Conservation (phyloP, 2,888 invertebrate genomes). For the Agonum fuliginosum region DNA sequence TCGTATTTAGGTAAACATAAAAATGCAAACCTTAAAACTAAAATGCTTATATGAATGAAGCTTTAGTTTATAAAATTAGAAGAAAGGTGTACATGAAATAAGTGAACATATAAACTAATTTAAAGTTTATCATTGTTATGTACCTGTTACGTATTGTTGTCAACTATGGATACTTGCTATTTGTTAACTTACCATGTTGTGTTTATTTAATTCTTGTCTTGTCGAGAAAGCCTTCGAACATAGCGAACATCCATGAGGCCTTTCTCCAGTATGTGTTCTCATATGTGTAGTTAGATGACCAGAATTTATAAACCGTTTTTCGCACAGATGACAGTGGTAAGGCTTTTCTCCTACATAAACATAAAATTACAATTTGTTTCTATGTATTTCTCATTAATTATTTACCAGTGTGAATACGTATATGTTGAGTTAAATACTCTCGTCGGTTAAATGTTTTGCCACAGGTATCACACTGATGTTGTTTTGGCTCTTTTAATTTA, state of each 20-base stretch:
- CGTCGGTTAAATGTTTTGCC: slow-evolving; percentile 70
- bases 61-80: too few relatives aligned
- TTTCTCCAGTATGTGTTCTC: slow-evolving; percentile 67
- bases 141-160: too few relatives aligned
- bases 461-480: slow-evolving; percentile 70
- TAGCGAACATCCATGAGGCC: slow-evolving; percentile 65
- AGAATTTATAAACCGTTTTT: slow-evolving; percentile 68
- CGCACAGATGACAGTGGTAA: slow-evolving; percentile 67
- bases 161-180: background rate
- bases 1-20: too few relatives aligned
- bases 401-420: slow-evolving; percentile 67
- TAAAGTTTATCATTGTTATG: too few relatives aligned
- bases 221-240: slow-evolving; percentile 68
- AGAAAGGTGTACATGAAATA: too few relatives aligned
- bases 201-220: slow-evolving; percentile 67
- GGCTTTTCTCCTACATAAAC: slow-evolving; percentile 66
- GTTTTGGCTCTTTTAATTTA: slow-evolving; percentile 66
- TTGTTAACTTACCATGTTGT: slow-evolving; percentile 65
- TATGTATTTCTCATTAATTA: too few relatives aligned
- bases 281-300: slow-evolving; percentile 68
- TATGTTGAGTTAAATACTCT: slow-evolving; percentile 68
- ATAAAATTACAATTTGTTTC: too few relatives aligned
- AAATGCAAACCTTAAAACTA: too few relatives aligned
- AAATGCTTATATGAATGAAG: too few relatives aligned
- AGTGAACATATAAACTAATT: too few relatives aligned